These are phyloP conservation scores for Babyrousa celebensis DNA, from an alignment of 2,797 vertebrate genomes.

Conservation along the genomic window DNA sequence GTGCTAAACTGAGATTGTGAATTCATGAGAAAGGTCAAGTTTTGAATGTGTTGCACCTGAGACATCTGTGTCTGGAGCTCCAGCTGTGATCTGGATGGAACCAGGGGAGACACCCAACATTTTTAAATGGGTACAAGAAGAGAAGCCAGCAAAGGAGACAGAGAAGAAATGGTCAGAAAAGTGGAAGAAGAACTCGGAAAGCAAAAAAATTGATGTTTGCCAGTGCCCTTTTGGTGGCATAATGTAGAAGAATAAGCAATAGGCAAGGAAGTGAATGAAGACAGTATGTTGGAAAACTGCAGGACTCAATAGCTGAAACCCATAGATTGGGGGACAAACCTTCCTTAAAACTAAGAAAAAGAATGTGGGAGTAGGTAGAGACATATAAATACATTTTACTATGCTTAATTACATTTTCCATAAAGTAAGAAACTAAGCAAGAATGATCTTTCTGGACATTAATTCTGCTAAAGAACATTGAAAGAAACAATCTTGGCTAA, in stretches of 20 bases:
- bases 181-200: neutral
- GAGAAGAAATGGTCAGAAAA: neutral
- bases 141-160: slow-evolving; percentile 25
- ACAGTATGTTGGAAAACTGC: neutral
- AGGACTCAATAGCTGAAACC: neutral
- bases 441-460: neutral
- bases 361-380: neutral
- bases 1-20: neutral
- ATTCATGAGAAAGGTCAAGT: neutral
- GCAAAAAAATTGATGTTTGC: neutral
- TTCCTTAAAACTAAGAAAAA: slow-evolving; percentile 56
- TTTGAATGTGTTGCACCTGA: neutral
- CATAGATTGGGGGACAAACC: neutral
- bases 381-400: neutral
- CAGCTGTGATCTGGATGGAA: neutral
- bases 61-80: neutral
- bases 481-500: slow-evolving; percentile 50
- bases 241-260: neutral
- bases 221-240: neutral
- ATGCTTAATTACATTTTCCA: neutral
- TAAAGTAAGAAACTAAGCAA: slow-evolving; percentile 7
- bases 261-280: neutral
- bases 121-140: neutral
- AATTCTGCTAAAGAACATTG: slow-evolving; percentile 47
- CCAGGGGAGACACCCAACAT: neutral